Conservation (phyloP, 2,113 vertebrate genomes). For the Parus major region DNA sequence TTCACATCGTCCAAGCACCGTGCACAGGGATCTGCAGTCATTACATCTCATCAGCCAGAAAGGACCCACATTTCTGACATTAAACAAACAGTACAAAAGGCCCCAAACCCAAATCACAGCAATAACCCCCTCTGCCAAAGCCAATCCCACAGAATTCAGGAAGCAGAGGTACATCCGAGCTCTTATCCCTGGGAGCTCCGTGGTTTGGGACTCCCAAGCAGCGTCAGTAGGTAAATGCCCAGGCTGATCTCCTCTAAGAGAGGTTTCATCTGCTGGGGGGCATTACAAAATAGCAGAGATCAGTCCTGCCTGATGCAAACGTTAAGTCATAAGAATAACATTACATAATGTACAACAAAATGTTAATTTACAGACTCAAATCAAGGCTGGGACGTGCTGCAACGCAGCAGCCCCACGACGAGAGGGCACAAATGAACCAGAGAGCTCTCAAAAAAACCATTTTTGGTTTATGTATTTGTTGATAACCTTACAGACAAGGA, state of each 20-base stretch:
- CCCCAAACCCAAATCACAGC: not conserved
- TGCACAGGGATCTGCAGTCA: not conserved
- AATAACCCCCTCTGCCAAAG: fast-evolving
- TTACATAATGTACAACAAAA: not conserved
- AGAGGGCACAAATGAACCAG: not conserved
- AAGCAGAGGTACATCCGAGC: not conserved
- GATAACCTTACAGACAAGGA: conserved; percentile 12
- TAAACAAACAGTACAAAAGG: not conserved
- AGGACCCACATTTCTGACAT: not conserved
- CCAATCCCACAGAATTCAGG: not conserved
- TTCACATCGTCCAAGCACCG: fast-evolving
- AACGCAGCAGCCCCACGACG: not conserved
- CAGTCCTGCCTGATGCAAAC: not conserved
- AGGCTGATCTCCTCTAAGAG: not conserved
- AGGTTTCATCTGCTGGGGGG: not conserved
- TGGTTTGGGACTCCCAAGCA: not conserved
- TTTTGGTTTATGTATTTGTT: not conserved
- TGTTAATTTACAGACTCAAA: not conserved
- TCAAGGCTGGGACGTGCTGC: fast-evolving
- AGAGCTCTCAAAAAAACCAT: not conserved
- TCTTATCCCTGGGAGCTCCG: not conserved
- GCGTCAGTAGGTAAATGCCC: not conserved
- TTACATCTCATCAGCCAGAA: not conserved
- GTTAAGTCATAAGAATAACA: not conserved
- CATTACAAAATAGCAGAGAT: not conserved